Percentiles rank a stretch among this genome's conserved stretches.
These are phyloP conservation scores for Thecophora atra DNA, from an alignment of 2,888 invertebrate species.

Conservation along the genomic window DNA sequence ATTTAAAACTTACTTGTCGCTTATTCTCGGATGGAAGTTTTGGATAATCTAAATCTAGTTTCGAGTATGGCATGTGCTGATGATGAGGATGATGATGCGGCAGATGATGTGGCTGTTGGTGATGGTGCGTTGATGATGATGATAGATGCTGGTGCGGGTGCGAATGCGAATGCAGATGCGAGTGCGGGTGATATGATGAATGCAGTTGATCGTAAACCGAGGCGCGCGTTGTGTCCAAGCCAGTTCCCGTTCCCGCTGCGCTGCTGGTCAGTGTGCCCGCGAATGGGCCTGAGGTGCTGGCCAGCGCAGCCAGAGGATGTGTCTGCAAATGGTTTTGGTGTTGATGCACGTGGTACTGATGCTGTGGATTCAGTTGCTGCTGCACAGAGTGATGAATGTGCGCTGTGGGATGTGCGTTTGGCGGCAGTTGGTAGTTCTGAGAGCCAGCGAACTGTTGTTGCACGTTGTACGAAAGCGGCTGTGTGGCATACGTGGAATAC, in stretches of 20 bases:
- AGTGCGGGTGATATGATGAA: constrained; percentile 49
- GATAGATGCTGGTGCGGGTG: constrained; percentile 49
- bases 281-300: constrained; percentile 57
- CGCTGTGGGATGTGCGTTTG: constrained; percentile 52
- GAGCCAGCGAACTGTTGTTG: constrained; percentile 63
- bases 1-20: constrained; percentile 68
- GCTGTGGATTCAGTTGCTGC: constrained; percentile 62
- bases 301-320: constrained; percentile 58
- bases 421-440: constrained; percentile 54
- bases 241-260: constrained; percentile 50
- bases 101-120: constrained; percentile 37
- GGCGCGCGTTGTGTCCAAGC: constrained; percentile 43
- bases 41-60: constrained; percentile 68
- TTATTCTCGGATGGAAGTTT: constrained; percentile 67
- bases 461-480: constrained; percentile 56
- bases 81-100: constrained; percentile 42
- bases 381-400: constrained; percentile 62
- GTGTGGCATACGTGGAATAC: constrained; percentile 29
- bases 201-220: constrained; percentile 47
- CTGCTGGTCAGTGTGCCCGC: constrained; percentile 60
- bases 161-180: constrained; percentile 48
- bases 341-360: constrained; percentile 63
- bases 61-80: constrained; percentile 60
- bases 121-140: constrained; percentile 44
- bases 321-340: constrained; percentile 64